phyloP scores from a whole-genome alignment of 2,888 invertebrate genomes.

The Colletes collaris region DNA sequence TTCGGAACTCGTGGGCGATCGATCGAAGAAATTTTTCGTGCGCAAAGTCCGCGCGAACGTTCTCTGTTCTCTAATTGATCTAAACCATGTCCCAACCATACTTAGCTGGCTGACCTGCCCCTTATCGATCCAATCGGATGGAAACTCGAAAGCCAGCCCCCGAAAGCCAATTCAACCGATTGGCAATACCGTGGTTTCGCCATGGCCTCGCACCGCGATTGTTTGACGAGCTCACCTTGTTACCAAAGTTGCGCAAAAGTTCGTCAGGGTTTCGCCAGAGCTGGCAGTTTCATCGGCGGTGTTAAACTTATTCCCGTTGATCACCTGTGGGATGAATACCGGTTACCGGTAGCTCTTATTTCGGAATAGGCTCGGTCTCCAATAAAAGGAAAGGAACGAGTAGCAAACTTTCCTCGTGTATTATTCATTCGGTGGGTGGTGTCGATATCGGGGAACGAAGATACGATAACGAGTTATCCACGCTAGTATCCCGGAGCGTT shows the following conservation, averaged over 20 bases:
- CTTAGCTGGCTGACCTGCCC: slow-evolving; percentile 57
- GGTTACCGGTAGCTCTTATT: slow-evolving; percentile 15
- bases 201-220: slow-evolving; percentile 76
- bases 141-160: slow-evolving; percentile 65
- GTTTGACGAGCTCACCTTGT: slow-evolving; percentile 79
- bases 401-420: slow-evolving; percentile 4
- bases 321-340: slow-evolving; percentile 34
- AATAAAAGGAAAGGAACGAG: slow-evolving; percentile 1
- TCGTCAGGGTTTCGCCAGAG: slow-evolving; percentile 64
- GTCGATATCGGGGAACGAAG: slow-evolving; percentile 2
- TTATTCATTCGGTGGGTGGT: slow-evolving; percentile 11
- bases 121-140: slow-evolving; percentile 68
- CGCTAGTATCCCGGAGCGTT: background rate
- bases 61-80: slow-evolving; percentile 66
- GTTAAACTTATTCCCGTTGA: slow-evolving; percentile 60
- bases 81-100: slow-evolving; percentile 64
- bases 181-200: slow-evolving; percentile 79
- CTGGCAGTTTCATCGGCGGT: slow-evolving; percentile 52
- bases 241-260: slow-evolving; percentile 76
- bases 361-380: slow-evolving; percentile 2
- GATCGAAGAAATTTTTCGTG: slow-evolving; percentile 40
- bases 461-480: slow-evolving; percentile 19
- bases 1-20: slow-evolving; percentile 22
- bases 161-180: slow-evolving; percentile 75
- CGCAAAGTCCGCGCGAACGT: slow-evolving; percentile 36